Percentiles rank a stretch among this genome's conserved stretches.
These are phyloP conservation scores for Nothoprocta perdicaria DNA, from an alignment of 2,113 vertebrate species.

Conservation along the genomic window DNA sequence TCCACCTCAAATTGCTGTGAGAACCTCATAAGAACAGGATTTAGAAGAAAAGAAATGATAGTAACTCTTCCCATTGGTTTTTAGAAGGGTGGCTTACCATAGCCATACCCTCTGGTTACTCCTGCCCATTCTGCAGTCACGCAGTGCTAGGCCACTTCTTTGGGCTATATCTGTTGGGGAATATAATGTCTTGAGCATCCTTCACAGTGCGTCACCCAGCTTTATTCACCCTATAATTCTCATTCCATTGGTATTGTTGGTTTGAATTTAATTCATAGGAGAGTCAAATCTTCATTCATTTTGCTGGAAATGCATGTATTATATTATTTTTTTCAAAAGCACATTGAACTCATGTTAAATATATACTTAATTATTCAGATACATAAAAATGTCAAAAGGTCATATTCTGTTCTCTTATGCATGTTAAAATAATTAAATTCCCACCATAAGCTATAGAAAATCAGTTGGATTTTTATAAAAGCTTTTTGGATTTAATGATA, in stretches of 20 bases:
- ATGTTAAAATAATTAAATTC: background rate
- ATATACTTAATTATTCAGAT: background rate
- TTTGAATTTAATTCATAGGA: background rate
- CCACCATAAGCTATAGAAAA: background rate
- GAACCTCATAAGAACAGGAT: background rate
- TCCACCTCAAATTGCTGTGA: background rate
- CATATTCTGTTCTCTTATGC: background rate
- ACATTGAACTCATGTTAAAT: background rate
- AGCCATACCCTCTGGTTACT: background rate
- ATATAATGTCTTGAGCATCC: background rate
- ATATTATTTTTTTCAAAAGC: background rate
- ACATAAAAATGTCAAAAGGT: background rate
- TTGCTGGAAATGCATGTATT: background rate
- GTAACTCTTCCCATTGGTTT: background rate
- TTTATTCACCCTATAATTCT: background rate
- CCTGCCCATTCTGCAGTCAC: background rate
- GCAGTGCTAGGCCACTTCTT: background rate
- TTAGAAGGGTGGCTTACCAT: background rate
- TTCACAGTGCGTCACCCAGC: background rate
- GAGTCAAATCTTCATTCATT: background rate
- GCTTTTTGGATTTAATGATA: background rate
- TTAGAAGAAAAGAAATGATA: rapidly evolving
- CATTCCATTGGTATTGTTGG: background rate
- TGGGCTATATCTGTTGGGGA: background rate
- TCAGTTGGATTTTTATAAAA: background rate